Base-by-base conservation (phyloP, 2,888 invertebrate genomes). In the Calephelis perditalis region DNA sequence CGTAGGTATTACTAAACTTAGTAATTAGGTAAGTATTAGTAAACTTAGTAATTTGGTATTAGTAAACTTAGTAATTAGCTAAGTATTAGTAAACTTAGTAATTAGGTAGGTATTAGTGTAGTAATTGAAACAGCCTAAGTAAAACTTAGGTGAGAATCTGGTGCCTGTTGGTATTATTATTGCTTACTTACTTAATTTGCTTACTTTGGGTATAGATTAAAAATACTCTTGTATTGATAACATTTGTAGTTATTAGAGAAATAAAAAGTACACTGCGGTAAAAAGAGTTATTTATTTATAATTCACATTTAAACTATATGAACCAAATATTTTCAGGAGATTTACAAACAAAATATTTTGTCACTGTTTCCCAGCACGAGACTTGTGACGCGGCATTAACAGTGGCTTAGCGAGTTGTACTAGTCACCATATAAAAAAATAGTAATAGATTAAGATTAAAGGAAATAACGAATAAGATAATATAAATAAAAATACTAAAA, bases 231-330 rank as follows among this genome's bases (percentile, higher is more conserved):
- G n/a, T n/a, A n/a, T n/a, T n/a, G n/a, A n/a, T n/a, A n/a, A n/a
- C n/a, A 1, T 26, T 3, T 26, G 26, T 26, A 26, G 3, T 26
- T 26, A 3, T 3, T 26, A 26, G 26, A 61, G 63, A 62, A 62
- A 62, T 12, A 47, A 37, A 61, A 47, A 57, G 58, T 11, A 52
- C 15, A 12, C 76, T 71, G 77, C 75, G 86, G 85, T 86, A 89
- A 86, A 87, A 89, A 86, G 85, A 75, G 84, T 85, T 82, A 83
- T 89, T 88, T 89, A 89, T 88, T 89, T 83, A 83, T 86, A 87
- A 82, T 88, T 86, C 85, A 87, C 83, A 86, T 84, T 82, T 76
- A 78, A 75, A 79, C 77, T 54, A 79, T 75, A 80, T 81, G 74
- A 83, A 82, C 80, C 79, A 82, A 86, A 85, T 77, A 78, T 82